Evolutionary conservation across 1,140 invertebrate species (phyloP), one percentile per base, ranked within the genome.

Genomic region (Metopolophium dirhodum): DNA sequence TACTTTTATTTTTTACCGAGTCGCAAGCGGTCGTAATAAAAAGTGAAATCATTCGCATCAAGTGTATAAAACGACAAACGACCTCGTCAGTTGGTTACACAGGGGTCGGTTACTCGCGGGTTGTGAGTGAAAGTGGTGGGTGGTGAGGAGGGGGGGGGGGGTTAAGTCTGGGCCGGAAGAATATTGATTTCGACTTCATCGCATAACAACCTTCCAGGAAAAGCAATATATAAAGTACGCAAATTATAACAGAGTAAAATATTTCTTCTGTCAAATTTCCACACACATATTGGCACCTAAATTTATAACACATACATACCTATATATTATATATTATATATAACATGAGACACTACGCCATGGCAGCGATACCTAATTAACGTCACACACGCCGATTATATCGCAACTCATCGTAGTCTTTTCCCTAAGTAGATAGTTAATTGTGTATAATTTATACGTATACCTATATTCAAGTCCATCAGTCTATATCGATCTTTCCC

Each of bases 171-270:
- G 22, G 18, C 14, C 7, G 11, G 86, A 18, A 49, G 30, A 54
- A 89, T 89, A 89, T 89, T 89, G 88, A 89, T 89, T 89, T 89
- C 37, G 23, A 89, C 51, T 89, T 35, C 87, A 37, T 22, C 49
- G 49, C 47, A 49, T 87, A 85, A 83, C 82, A 83, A 85, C 41
- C 83, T 41, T 85, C 37, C 9, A 41, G 83, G 41, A 37, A 37
- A 37, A 83, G 77, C 35, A 23, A 83, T 83, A 83, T 68, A 68
- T 82, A 82, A 61, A n/a, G 30, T 77, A 77, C n/a, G n/a, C 4
- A n/a, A 77, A 77, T 77, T n/a, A 18, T 77, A 18, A n/a, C n/a
- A 77, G 61, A n/a, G 61, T 77, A n/a, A 77, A 77, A 77, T n/a
- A n/a, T 20, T n/a, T 18, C 30, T 77, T 77, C 61, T 18, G 14